Conservation (phyloP, 2,888 invertebrate genomes). For the Ennomos fuscantarius region DNA sequence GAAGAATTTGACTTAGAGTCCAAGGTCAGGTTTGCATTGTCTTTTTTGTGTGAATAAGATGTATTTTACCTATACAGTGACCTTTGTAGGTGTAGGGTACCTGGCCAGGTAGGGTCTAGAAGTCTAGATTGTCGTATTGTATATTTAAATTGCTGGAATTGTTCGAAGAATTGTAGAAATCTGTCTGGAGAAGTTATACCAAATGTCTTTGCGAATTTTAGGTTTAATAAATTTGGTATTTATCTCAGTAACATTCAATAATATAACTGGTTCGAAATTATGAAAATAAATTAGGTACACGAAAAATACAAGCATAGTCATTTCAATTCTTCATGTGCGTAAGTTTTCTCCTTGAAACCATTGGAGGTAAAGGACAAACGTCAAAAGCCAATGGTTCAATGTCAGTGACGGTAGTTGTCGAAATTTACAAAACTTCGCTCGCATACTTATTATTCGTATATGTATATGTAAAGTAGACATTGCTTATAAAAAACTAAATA, state of each 20-base stretch:
- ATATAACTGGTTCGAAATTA: slow-evolving; percentile 3
- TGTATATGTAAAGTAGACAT: no score
- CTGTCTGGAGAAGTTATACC: not conserved
- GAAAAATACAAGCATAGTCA: not conserved
- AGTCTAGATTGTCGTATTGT: slow-evolving; percentile 46
- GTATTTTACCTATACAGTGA: slow-evolving; percentile 60
- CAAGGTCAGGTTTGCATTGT: slow-evolving; percentile 79
- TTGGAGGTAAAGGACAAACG: slow-evolving; percentile 36
- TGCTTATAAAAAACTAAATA: no score
- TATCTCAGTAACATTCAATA: not conserved
- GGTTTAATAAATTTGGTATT: no score
- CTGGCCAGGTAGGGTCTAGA: slow-evolving; percentile 46
- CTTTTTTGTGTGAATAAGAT: slow-evolving; percentile 64
- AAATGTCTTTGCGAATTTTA: no score
- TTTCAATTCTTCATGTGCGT: slow-evolving; percentile 20
- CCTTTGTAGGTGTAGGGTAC: slow-evolving; percentile 54
- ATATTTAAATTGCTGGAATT: slow-evolving; percentile 16
- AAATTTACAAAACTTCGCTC: slow-evolving; percentile 38
- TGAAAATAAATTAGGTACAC: slow-evolving; percentile 8
- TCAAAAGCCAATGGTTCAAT: slow-evolving; percentile 45
- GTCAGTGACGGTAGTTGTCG: slow-evolving; percentile 40
- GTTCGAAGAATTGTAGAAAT: slow-evolving; percentile 15
- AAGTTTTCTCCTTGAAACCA: slow-evolving; percentile 42
- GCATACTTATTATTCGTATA: no score
- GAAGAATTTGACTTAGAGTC: slow-evolving; percentile 81